Percentiles rank a stretch among this genome's conserved stretches.
These are phyloP conservation scores for Euborellia annulipes DNA, from an alignment of 1,140 invertebrate species.

Conservation along the genomic window DNA sequence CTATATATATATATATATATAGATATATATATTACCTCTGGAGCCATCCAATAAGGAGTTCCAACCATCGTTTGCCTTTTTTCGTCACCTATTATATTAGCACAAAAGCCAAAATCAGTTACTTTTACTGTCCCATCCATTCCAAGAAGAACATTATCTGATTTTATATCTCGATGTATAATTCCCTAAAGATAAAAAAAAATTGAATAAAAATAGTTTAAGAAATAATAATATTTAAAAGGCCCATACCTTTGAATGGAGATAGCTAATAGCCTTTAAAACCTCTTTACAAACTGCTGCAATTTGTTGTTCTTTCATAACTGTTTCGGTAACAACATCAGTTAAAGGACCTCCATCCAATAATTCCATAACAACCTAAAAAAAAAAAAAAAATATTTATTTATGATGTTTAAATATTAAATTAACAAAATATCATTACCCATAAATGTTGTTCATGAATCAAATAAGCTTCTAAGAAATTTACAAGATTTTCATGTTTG, in stretches of 20 bases:
- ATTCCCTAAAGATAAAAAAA: slow-evolving; percentile 38
- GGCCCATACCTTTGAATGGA: slow-evolving; percentile 52
- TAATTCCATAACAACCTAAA: slow-evolving; percentile 68
- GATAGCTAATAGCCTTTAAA: slow-evolving; percentile 78
- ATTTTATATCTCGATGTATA: slow-evolving; percentile 88
- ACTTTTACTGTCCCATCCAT: slow-evolving; percentile 95
- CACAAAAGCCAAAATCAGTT: slow-evolving; percentile 96
- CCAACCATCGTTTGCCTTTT: slow-evolving; percentile 95
- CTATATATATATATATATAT: too few relatives aligned
- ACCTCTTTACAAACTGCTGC: slow-evolving; percentile 89
- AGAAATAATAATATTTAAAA: too few relatives aligned
- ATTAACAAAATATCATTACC: slow-evolving; percentile 32
- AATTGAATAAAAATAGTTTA: background rate
- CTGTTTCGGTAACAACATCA: slow-evolving; percentile 93
- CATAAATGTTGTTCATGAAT: slow-evolving; percentile 84
- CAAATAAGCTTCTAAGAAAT: slow-evolving; percentile 86
- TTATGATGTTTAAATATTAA: background rate
- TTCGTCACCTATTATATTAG: slow-evolving; percentile 78
- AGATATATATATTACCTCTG: slow-evolving; percentile 46
- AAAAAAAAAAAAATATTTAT: slow-evolving; percentile 26
- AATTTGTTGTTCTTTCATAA: slow-evolving; percentile 95
- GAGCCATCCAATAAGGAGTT: slow-evolving; percentile 79
- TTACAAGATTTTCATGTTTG: slow-evolving; percentile 91
- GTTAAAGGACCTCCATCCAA: slow-evolving; percentile 90
- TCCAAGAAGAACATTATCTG: slow-evolving; percentile 88